Conservation (phyloP, 2,113 vertebrate species). For the Oplegnathus fasciatus region DNA sequence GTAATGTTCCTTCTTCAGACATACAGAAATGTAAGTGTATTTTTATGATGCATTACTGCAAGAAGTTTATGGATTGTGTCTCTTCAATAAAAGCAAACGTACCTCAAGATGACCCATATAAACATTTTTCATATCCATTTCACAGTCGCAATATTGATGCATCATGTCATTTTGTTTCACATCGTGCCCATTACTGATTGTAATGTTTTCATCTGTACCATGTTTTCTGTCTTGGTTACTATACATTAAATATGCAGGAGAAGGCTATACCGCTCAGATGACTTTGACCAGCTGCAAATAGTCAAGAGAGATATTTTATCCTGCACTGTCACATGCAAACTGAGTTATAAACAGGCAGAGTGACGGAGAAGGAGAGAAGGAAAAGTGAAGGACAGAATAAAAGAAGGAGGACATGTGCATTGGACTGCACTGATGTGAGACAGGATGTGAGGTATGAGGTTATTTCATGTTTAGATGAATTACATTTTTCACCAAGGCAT, state of each 20-base stretch:
- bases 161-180: not conserved
- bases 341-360: not conserved
- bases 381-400: conserved; percentile 22
- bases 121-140: not conserved
- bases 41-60: not conserved
- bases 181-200: not conserved
- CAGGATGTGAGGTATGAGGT: not conserved
- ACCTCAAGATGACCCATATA: not conserved
- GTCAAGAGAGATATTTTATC: conserved; percentile 1
- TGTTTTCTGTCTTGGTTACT: not conserved
- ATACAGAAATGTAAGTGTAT: not conserved
- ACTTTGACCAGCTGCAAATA: not conserved
- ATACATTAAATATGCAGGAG: not conserved
- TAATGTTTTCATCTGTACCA: not conserved
- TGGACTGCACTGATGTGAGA: conserved; percentile 20
- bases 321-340: not conserved
- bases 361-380: not conserved
- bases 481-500: not conserved
- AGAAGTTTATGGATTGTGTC: not conserved
- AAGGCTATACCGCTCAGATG: not conserved
- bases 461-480: conserved; percentile 35
- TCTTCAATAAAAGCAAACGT: not conserved
- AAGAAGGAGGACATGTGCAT: not conserved
- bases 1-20: not conserved
- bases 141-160: not conserved